phyloP scores from a whole-genome alignment of 2,113 vertebrate species.

The Maccullochella peelii region DNA sequence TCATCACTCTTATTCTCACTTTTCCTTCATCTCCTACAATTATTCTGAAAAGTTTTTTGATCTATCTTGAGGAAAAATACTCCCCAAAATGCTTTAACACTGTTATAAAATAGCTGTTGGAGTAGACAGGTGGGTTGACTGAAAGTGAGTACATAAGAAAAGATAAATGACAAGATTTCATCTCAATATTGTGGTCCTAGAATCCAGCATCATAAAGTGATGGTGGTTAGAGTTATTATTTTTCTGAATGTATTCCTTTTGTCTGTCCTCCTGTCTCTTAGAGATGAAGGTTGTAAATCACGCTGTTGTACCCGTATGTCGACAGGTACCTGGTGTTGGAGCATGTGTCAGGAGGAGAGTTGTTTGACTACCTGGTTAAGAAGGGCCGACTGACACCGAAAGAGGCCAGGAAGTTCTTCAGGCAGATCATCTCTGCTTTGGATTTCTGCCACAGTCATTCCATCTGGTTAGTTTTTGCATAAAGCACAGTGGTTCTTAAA shows the following conservation, averaged over 20 bases:
- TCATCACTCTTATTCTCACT: constrained; percentile 22
- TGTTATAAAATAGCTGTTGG: constrained; percentile 19
- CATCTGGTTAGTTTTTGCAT: constrained; percentile 87
- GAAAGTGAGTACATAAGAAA: neutral
- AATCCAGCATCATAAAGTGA: constrained; percentile 14
- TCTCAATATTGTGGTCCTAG: neutral
- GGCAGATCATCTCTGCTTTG: constrained; percentile 94
- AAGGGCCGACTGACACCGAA: constrained; percentile 93
- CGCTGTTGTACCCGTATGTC: neutral
- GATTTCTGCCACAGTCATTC: constrained; percentile 96
- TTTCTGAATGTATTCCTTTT: neutral
- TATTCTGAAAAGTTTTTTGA: constrained; percentile 13
- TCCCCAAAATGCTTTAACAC: neutral
- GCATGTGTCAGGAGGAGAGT: constrained; percentile 93
- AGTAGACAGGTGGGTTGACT: constrained; percentile 13
- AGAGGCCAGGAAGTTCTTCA: constrained; percentile 95
- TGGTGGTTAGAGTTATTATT: neutral
- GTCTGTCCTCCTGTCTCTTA: neutral
- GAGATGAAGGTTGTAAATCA: neutral
- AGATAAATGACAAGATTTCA: neutral
- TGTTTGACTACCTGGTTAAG: constrained; percentile 95
- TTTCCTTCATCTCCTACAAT: constrained; percentile 17
- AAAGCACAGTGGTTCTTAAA: neutral
- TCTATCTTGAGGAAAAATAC: constrained; percentile 18
- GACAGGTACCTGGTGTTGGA: constrained; percentile 93